Percentiles rank a stretch among this genome's conserved stretches.
phyloP scores from a whole-genome alignment of 1,140 invertebrate species.

The Tribolium castaneum region DNA sequence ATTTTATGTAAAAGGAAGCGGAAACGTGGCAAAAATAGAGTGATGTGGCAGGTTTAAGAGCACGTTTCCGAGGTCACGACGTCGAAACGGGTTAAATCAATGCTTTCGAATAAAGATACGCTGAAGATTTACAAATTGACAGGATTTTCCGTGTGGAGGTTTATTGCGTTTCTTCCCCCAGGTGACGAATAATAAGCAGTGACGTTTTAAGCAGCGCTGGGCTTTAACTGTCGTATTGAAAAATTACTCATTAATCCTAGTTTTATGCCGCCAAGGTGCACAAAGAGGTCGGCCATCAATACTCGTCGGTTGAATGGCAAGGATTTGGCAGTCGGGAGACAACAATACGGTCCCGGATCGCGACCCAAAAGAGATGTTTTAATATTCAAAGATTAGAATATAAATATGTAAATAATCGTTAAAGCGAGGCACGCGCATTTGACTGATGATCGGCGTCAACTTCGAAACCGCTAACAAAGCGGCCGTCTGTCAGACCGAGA shows the following conservation, averaged over 20 bases:
- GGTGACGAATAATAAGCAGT: too few species aligned
- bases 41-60: background rate
- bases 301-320: slow-evolving; percentile 25
- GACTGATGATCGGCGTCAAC: slow-evolving; percentile 42
- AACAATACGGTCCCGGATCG: slow-evolving; percentile 20
- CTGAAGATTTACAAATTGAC: slow-evolving; percentile 26
- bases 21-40: background rate
- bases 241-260: slow-evolving; percentile 42
- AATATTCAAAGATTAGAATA: slow-evolving; percentile 43
- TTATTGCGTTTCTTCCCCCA: slow-evolving; percentile 30
- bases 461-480: slow-evolving; percentile 43
- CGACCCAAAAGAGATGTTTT: slow-evolving; percentile 41
- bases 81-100: background rate
- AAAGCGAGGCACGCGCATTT: slow-evolving; percentile 42
- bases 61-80: background rate
- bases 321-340: slow-evolving; percentile 1
- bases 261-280: slow-evolving; percentile 34
- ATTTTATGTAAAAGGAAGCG: slow-evolving; percentile 1
- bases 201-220: too few species aligned
- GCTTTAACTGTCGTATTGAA: slow-evolving; percentile 8
- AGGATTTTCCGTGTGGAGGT: background rate
- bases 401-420: slow-evolving; percentile 46
- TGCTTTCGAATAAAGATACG: background rate
- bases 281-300: slow-evolving; percentile 33
- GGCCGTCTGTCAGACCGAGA: slow-evolving; percentile 7